Conservation (phyloP, 2,888 invertebrate species). For the Drosophila longiperda region DNA sequence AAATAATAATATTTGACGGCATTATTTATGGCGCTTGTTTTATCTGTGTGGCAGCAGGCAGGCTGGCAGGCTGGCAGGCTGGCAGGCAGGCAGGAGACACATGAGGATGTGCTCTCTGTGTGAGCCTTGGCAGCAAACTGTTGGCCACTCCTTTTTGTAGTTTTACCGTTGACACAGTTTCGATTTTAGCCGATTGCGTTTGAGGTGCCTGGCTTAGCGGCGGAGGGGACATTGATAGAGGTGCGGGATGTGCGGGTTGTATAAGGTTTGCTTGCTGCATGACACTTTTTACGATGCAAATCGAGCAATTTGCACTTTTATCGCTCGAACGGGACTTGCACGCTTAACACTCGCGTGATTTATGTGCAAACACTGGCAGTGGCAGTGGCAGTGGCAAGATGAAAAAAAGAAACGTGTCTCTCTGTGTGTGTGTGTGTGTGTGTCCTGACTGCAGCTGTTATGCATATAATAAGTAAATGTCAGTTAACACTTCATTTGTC, state of each 20-base stretch:
- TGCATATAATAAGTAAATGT: conserved; percentile 65
- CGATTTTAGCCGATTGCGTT: conserved; percentile 39
- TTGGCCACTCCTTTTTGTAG: conserved; percentile 68
- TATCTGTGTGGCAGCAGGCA: conserved; percentile 30
- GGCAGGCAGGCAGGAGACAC: not conserved
- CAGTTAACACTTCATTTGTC: conserved; percentile 81
- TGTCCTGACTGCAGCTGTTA: conserved; percentile 1
- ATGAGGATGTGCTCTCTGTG: conserved; percentile 1
- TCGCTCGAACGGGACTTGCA: conserved; percentile 65
- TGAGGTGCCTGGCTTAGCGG: conserved; percentile 3
- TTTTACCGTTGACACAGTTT: conserved; percentile 58
- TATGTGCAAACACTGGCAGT: conserved; percentile 39
- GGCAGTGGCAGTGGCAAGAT: not conserved
- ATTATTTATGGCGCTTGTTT: conserved; percentile 56
- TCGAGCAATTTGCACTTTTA: conserved; percentile 80
- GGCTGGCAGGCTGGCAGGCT: not conserved
- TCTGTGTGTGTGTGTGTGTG: not conserved
- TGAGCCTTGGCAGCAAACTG: conserved; percentile 26
- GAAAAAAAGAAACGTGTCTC: not conserved
- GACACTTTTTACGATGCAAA: conserved; percentile 75
- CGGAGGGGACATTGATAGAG: not conserved
- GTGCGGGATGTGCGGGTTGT: not conserved
- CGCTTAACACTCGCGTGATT: conserved; percentile 72
- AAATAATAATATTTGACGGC: conserved; percentile 52
- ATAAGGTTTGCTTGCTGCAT: conserved; percentile 17